phyloP scores from a whole-genome alignment of 53 echinoderm and acorn worm species.

The Paracentrotus lividus region DNA sequence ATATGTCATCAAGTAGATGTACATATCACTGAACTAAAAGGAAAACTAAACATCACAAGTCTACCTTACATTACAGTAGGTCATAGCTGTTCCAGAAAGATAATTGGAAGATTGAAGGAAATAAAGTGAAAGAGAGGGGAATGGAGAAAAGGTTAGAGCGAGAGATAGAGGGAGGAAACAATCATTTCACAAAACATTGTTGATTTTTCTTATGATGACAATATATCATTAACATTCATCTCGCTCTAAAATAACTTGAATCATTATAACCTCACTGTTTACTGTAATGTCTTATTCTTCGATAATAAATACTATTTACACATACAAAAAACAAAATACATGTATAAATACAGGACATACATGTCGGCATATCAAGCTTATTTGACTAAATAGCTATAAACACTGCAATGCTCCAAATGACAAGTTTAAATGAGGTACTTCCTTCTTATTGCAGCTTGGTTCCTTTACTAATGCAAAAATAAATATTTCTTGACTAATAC shows the following conservation, averaged over 20 bases:
- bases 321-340: slow-evolving; percentile 16
- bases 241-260: not conserved
- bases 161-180: not conserved
- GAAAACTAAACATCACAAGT: not conserved
- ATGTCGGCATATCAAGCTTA: not conserved
- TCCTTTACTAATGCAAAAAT: slow-evolving; percentile 49
- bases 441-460: slow-evolving; percentile 50
- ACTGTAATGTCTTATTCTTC: not conserved
- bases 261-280: not conserved
- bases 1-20: not conserved
- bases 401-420: slow-evolving; percentile 22
- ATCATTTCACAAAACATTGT: not conserved
- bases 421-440: slow-evolving; percentile 64
- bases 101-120: not conserved
- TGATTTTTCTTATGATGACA: too few species aligned
- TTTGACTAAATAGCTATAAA: not conserved
- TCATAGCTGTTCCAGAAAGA: not conserved
- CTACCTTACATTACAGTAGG: too few species aligned
- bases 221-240: not conserved
- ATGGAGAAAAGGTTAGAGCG: not conserved
- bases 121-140: not conserved
- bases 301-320: slow-evolving; percentile 63
- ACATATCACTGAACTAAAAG: not conserved
- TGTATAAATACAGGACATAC: slow-evolving; percentile 15
- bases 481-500: not conserved